phyloP scores from a whole-genome alignment of 2,888 invertebrate genomes.

The Sarcophaga caerulescens region DNA sequence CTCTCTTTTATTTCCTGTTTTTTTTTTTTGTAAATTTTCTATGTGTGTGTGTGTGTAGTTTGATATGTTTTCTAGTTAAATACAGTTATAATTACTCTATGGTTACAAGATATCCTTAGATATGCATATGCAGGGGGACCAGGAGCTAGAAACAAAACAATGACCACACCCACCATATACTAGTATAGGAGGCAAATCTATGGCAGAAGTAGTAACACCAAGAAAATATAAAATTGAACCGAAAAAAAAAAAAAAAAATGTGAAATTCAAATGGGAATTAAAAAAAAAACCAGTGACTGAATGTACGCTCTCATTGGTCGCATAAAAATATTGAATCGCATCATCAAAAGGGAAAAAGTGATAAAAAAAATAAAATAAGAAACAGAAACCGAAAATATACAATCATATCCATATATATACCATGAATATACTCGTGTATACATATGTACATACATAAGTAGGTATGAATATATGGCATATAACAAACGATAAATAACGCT shows the following conservation, averaged over 20 bases:
- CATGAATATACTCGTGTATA: conserved; percentile 41
- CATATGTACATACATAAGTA: background rate
- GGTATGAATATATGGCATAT: background rate
- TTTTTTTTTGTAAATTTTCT: background rate
- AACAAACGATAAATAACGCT: conserved; percentile 58
- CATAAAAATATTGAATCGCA: conserved; percentile 66
- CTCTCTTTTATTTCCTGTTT: background rate
- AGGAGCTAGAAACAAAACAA: conserved; percentile 30
- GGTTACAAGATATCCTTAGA: conserved; percentile 48
- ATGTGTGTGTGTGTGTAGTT: too few relatives aligned
- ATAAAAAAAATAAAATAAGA: too few relatives aligned
- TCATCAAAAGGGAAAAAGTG: conserved; percentile 44
- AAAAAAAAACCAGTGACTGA: conserved; percentile 49
- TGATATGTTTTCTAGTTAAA: conserved; percentile 59
- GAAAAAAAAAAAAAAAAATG: conserved; percentile 45
- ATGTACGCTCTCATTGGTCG: conserved; percentile 63
- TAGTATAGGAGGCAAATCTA: background rate
- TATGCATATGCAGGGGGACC: background rate
- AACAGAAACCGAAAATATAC: too few relatives aligned
- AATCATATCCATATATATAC: background rate
- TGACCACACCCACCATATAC: conserved; percentile 62
- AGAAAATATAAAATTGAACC: conserved; percentile 60
- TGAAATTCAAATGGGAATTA: conserved; percentile 3
- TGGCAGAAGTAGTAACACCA: conserved; percentile 10
- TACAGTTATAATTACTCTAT: conserved; percentile 68